These are phyloP conservation scores for Neostethus bicornis DNA, from an alignment of 2,797 vertebrate species.

Conservation along the genomic window DNA sequence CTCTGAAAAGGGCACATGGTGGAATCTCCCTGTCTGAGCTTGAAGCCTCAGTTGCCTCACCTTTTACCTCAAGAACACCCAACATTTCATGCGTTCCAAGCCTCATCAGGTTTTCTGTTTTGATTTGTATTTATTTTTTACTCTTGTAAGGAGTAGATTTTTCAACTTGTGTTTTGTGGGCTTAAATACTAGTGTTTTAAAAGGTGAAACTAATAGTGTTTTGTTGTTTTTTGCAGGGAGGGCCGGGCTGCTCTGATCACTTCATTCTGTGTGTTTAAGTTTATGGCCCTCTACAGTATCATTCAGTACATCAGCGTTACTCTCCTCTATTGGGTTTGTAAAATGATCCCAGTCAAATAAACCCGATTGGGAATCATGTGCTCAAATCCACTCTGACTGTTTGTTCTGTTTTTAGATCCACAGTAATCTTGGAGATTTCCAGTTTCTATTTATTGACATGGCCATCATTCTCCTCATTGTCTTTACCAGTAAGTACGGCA, in stretches of 20 bases:
- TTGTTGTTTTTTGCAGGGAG: slow-evolving; percentile 93
- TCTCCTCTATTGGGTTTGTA: slow-evolving; percentile 94
- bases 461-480: slow-evolving; percentile 95
- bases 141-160: too few species aligned
- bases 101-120: slow-evolving; percentile 89
- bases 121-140: too few species aligned
- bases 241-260: slow-evolving; percentile 97
- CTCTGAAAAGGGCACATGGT: slow-evolving; percentile 93
- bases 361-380: neutral
- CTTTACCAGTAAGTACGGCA: slow-evolving; percentile 92
- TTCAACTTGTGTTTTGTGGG: too few species aligned
- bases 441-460: slow-evolving; percentile 98
- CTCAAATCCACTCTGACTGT: neutral
- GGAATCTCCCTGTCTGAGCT: slow-evolving; percentile 97
- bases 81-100: slow-evolving; percentile 97
- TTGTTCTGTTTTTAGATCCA: slow-evolving; percentile 79
- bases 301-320: slow-evolving; percentile 98
- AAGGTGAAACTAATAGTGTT: too few species aligned
- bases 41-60: slow-evolving; percentile 97
- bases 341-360: neutral
- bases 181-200: too few species aligned
- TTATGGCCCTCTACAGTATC: slow-evolving; percentile 99
- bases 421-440: slow-evolving; percentile 96
- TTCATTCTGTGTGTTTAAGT: slow-evolving; percentile 99
- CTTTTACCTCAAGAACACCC: slow-evolving; percentile 94